Evolutionary conservation across 2,888 invertebrate species (phyloP).

Genomic region (Erebia aethiops): DNA sequence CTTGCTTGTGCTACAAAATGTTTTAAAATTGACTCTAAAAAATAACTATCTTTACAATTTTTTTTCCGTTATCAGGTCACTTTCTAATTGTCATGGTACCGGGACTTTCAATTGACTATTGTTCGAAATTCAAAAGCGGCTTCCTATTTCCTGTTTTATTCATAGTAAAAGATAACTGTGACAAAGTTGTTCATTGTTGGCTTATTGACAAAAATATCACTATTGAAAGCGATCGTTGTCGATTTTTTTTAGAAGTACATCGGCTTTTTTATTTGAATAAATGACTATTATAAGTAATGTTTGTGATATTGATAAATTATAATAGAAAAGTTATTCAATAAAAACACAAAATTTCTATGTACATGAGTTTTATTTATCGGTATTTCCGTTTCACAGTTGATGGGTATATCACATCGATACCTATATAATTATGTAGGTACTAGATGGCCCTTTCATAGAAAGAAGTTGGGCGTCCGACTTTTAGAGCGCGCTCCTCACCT

Average conservation of each 20-base stretch:
- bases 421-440: no score
- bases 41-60: background rate
- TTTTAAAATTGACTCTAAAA: background rate
- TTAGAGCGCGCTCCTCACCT: no score
- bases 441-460: no score
- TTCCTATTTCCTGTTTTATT: slow-evolving; percentile 67
- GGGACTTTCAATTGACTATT: slow-evolving; percentile 44
- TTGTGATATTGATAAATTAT: slow-evolving; percentile 72
- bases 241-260: slow-evolving; percentile 65
- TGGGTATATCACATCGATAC: no score
- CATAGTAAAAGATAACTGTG: slow-evolving; percentile 41
- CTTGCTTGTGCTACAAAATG: slow-evolving; percentile 10
- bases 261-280: slow-evolving; percentile 75
- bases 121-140: slow-evolving; percentile 51
- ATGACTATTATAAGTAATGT: slow-evolving; percentile 66
- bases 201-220: slow-evolving; percentile 34
- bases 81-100: slow-evolving; percentile 46
- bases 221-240: slow-evolving; percentile 33
- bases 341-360: slow-evolving; percentile 75
- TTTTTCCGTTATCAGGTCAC: slow-evolving; percentile 29
- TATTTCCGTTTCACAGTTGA: background rate
- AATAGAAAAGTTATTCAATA: slow-evolving; percentile 78
- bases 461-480: no score
- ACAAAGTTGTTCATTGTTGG: slow-evolving; percentile 46
- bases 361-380: slow-evolving; percentile 43